Percentiles rank a stretch among this genome's conserved stretches.
phyloP scores from a whole-genome alignment of 2,113 vertebrate genomes.

The Notarius lentiginosus region DNA sequence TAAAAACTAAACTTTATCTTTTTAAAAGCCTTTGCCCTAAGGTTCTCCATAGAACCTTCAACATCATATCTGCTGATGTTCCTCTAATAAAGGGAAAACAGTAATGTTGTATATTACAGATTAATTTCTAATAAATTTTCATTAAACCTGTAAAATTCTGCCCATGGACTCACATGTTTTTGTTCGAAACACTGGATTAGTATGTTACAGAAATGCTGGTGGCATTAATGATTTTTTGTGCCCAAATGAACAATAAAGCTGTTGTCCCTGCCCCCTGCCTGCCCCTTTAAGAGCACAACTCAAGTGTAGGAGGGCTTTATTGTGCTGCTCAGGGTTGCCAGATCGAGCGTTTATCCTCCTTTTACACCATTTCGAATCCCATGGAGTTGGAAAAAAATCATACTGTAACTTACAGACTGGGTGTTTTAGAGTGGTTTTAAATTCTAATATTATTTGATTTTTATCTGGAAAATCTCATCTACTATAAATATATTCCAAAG shows the following conservation, averaged over 20 bases:
- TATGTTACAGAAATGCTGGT: not conserved
- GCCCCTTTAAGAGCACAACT: slow-evolving; percentile 6
- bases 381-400: too few relatives aligned
- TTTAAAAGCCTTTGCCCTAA: too few relatives aligned
- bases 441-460: not conserved
- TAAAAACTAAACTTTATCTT: too few relatives aligned
- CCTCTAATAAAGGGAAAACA: too few relatives aligned
- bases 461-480: too few relatives aligned
- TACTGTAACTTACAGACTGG: not conserved
- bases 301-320: not conserved
- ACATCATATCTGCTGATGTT: too few relatives aligned
- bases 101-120: too few relatives aligned
- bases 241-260: not conserved
- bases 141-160: not conserved
- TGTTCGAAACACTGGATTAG: not conserved
- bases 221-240: not conserved
- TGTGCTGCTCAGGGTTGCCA: not conserved
- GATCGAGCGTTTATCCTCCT: not conserved
- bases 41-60: not conserved
- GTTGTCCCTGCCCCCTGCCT: slow-evolving; percentile 3
- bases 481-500: too few relatives aligned
- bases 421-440: not conserved
- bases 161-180: not conserved
- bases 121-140: not conserved
- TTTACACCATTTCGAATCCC: too few relatives aligned